Evolutionary conservation across 2,888 invertebrate species (phyloP).

Genomic region (Mimas tiliae): DNA sequence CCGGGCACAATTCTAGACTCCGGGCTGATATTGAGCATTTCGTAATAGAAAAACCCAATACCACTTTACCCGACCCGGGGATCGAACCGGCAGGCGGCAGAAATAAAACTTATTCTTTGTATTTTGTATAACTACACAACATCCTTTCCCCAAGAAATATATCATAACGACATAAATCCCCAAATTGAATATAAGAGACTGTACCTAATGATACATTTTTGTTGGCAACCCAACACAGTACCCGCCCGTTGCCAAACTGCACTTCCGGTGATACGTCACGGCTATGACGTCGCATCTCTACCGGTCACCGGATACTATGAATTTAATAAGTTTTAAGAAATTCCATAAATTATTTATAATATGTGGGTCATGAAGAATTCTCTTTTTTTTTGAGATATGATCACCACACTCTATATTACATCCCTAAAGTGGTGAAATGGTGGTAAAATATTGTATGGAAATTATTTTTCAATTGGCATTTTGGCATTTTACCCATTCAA

Average conservation of each 20-base stretch:
- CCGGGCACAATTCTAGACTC: no score
- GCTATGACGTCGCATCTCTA: slow-evolving; percentile 6
- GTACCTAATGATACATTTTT: slow-evolving; percentile 23
- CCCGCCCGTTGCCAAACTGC: slow-evolving; percentile 13
- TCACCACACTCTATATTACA: no score
- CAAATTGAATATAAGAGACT: slow-evolving; percentile 11
- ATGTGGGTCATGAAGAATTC: not conserved
- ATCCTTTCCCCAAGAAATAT: not conserved
- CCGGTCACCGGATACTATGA: slow-evolving; percentile 4
- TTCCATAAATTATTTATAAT: slow-evolving; percentile 3
- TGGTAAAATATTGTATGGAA: no score
- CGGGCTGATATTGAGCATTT: no score
- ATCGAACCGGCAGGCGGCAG: no score
- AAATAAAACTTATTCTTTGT: no score
- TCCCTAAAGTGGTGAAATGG: no score
- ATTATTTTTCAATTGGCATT: no score
- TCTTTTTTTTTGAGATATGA: no score
- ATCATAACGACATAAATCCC: not conserved
- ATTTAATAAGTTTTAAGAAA: slow-evolving; percentile 21
- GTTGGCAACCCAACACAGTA: slow-evolving; percentile 14
- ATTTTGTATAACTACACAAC: not conserved
- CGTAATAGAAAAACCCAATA: no score
- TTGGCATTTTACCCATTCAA: no score
- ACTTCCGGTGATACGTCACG: slow-evolving; percentile 10
- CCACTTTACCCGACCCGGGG: no score